Percentiles rank a stretch among this genome's conserved stretches.
Evolutionary conservation across 2,113 vertebrate genomes (phyloP).

Genomic region (Camelus dromedarius): DNA sequence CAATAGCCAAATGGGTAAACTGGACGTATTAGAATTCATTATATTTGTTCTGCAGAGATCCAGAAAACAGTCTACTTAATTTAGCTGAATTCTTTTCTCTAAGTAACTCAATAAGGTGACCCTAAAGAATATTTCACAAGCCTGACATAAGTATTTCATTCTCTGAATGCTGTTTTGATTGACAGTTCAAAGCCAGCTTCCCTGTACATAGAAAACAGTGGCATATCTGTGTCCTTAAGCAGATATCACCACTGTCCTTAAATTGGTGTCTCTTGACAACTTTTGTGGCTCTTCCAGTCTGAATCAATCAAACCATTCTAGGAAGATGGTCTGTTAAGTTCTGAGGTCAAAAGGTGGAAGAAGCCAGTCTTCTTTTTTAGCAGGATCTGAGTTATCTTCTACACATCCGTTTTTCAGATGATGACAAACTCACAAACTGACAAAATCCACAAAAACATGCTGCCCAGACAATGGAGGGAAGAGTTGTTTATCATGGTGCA

Average conservation of each 20-base stretch:
- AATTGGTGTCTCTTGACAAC: neutral
- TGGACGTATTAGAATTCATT: neutral
- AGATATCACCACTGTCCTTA: neutral
- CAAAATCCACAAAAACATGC: neutral
- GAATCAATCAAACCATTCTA: neutral
- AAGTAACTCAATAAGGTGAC: neutral
- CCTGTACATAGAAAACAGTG: neutral
- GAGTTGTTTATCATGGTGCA: neutral
- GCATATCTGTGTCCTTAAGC: neutral
- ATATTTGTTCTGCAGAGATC: neutral
- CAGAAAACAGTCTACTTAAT: slow-evolving; percentile 35
- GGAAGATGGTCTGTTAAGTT: neutral
- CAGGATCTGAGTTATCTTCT: neutral
- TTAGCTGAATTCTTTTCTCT: slow-evolving; percentile 42
- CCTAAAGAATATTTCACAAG: slow-evolving; percentile 26
- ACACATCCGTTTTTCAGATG: neutral
- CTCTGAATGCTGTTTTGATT: slow-evolving; percentile 45
- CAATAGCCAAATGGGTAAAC: neutral
- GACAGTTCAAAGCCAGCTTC: slow-evolving; percentile 20
- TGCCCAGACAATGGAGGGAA: neutral
- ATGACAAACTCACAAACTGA: neutral
- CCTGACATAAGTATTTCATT: slow-evolving; percentile 34
- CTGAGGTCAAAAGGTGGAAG: neutral
- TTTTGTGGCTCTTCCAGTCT: neutral
- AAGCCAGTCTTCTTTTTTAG: neutral